Evolutionary conservation across 2,113 vertebrate genomes (phyloP), one percentile per base, ranked within the genome.

Genomic region (Peromyscus polionotus): DNA sequence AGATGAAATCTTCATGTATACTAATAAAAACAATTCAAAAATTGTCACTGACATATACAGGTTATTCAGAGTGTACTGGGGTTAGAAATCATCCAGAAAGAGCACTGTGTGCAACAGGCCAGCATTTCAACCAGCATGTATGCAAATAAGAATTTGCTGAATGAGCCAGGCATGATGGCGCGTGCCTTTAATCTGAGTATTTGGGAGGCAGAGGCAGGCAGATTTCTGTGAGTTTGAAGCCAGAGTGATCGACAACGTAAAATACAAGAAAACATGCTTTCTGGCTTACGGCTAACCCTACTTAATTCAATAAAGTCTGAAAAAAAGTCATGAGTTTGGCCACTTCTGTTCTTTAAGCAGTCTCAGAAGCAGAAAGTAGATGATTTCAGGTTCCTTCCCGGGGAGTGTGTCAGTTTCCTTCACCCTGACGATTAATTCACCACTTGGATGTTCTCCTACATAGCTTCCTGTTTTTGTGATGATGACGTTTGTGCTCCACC

Each of bases 391-490:
- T 91, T 97, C 90, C 96, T 96, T 95, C 91, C 90, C 96, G 61
- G 48, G 85, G 54, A 77, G 88, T 70, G 90, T 81, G 72, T 97
- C 98, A 97, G 95, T 68, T 97, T 97, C 97, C 96, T 97, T 91
- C 95, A 77, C 67, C 65, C 77, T 95, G 94, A 91, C 95, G 95
- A 95, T 97, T 97, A 97, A 97, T 95, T 96, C 88, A 96, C 94
- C 94, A 97, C 57, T 97, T 96, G 96, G 97, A 91, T 57, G 85
- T 95, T 98, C 96, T 91, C 90, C 75, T 97, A 91, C 96, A 95
- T 19, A 91, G 86, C 86, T 97, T 97, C 96, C 96, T 98, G 98
- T 98, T 97, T 97, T 97, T 93, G 95, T 96, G 95, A 97, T 95
- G 96, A 89, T 98, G 97, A 97, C 88, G 94, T 83, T 61, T 96